Evolutionary conservation across 1,140 invertebrate species (phyloP).

Genomic region (Pteromalus puparum): DNA sequence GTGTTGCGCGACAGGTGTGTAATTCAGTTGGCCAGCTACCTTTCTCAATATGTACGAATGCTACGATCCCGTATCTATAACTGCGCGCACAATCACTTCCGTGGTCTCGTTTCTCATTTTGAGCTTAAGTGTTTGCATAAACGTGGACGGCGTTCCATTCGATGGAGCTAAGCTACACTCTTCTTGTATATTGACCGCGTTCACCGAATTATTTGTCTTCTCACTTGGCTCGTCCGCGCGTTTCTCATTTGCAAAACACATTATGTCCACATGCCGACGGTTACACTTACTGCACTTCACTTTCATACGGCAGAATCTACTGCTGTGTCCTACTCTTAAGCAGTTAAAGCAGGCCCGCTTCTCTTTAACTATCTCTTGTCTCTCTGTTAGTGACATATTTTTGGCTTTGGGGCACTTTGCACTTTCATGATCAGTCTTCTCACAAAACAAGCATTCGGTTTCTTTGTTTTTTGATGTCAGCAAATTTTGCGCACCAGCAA

Average conservation of each 20-base stretch:
- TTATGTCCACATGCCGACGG: slow-evolving; percentile 35
- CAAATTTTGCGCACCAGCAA: background rate
- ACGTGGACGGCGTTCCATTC: background rate
- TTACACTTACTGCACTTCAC: slow-evolving; percentile 39
- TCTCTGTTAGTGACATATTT: background rate
- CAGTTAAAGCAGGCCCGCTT: slow-evolving; percentile 50
- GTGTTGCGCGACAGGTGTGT: background rate
- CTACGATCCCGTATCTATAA: background rate
- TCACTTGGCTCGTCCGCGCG: background rate
- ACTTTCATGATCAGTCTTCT: slow-evolving; percentile 3
- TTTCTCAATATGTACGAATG: background rate
- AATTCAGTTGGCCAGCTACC: background rate
- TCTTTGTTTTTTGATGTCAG: background rate
- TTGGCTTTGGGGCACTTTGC: background rate
- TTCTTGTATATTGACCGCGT: too few relatives aligned
- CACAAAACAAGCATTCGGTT: background rate
- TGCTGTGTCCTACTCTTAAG: slow-evolving; percentile 29
- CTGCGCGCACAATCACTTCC: background rate
- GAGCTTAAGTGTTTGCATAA: background rate
- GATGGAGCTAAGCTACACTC: too few relatives aligned
- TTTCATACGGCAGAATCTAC: slow-evolving; percentile 18
- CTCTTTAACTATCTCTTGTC: background rate
- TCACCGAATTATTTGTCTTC: too few relatives aligned
- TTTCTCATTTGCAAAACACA: slow-evolving; percentile 23
- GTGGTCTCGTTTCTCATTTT: background rate